A percentile compares a stretch with the other conserved stretches of the same genome.
These are phyloP conservation scores for Dasyurus viverrinus DNA, from an alignment of 2,113 vertebrate genomes.

Conservation along the genomic window DNA sequence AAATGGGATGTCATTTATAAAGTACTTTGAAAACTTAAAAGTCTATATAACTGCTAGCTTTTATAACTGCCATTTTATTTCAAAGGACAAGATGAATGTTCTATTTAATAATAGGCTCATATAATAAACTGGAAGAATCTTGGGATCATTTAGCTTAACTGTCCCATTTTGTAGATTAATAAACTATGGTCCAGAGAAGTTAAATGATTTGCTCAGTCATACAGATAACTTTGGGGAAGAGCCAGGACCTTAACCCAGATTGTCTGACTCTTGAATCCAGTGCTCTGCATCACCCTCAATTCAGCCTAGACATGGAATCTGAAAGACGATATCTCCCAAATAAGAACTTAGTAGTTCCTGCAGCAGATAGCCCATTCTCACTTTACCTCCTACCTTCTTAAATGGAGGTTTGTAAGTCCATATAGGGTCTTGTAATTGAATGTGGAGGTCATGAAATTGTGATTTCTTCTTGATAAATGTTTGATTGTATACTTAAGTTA, in stretches of 20 bases:
- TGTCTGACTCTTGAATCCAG: neutral
- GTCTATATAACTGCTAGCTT: neutral
- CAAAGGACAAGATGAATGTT: neutral
- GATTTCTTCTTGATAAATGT: too few species aligned
- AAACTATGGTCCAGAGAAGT: neutral
- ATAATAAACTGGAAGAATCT: neutral
- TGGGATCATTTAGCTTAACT: neutral
- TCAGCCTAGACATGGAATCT: neutral
- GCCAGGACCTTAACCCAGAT: neutral
- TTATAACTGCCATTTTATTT: neutral
- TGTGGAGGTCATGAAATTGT: too few species aligned
- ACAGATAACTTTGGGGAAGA: neutral
- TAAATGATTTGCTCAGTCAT: neutral
- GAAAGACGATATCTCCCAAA: neutral
- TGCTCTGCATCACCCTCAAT: neutral
- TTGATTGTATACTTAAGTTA: too few species aligned
- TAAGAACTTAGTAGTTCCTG: neutral
- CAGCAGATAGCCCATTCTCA: neutral
- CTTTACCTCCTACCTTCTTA: neutral
- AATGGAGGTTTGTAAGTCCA: too few species aligned
- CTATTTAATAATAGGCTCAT: neutral
- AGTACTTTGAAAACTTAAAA: neutral
- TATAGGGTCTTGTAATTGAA: too few species aligned
- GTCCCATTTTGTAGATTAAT: neutral
- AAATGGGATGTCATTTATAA: neutral